These are phyloP conservation scores for Tokudaia tokunoshimensis DNA, from an alignment of 2,797 vertebrate genomes.

Conservation along the genomic window DNA sequence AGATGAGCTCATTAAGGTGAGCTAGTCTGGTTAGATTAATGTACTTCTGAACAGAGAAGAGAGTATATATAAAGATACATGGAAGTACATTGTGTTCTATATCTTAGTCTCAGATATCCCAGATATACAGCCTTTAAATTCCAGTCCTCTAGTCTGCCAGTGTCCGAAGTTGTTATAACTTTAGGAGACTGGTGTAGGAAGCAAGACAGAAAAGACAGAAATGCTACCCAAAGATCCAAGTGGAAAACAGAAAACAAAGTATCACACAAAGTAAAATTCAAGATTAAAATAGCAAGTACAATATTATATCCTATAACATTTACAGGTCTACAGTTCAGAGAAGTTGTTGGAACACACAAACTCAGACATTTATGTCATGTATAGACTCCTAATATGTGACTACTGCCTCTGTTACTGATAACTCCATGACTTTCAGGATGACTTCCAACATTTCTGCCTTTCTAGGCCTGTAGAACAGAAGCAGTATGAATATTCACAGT, in stretches of 20 bases:
- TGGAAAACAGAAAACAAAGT: background rate
- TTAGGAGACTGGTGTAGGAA: background rate
- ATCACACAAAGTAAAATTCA: background rate
- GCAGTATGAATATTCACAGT: background rate
- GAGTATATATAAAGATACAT: background rate
- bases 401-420: background rate
- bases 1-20: background rate
- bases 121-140: background rate
- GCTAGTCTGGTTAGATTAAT: background rate
- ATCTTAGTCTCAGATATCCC: background rate
- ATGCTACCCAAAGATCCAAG: background rate
- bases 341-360: background rate
- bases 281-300: background rate
- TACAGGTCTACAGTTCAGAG: background rate
- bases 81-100: background rate
- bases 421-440: background rate
- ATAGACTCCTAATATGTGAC: background rate
- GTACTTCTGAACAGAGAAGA: background rate
- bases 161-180: background rate
- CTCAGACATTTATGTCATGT: rapidly evolving
- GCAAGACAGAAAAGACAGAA: background rate
- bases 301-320: background rate
- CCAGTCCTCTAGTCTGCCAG: background rate
- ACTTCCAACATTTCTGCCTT: background rate
- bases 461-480: background rate